Percentiles rank a stretch among this genome's conserved stretches.
Evolutionary conservation across 2,888 invertebrate genomes (phyloP).

Genomic region (Danaus chrysippus): DNA sequence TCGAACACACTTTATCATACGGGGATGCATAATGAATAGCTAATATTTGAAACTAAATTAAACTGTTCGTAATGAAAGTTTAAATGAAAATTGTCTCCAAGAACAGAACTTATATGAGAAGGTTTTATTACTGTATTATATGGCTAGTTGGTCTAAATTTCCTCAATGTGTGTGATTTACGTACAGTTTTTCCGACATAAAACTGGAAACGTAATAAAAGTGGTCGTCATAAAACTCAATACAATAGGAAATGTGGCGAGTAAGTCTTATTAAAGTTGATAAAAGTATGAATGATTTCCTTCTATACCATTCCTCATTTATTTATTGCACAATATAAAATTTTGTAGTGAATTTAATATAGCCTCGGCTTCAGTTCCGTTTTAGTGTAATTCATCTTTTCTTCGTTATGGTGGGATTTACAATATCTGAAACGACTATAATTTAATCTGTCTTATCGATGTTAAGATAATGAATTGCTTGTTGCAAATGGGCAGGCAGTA

Average conservation of each 20-base stretch:
- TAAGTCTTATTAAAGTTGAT: constrained; percentile 13
- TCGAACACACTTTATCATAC: constrained; percentile 30
- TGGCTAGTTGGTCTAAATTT: background rate
- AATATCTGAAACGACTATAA: too few relatives aligned
- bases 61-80: background rate
- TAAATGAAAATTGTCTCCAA: background rate
- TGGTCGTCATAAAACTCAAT: constrained; percentile 16
- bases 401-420: too few relatives aligned
- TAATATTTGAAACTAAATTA: background rate
- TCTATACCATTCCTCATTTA: background rate
- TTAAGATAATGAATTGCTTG: too few relatives aligned
- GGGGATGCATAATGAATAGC: background rate
- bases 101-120: background rate
- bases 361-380: too few relatives aligned
- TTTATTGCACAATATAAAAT: background rate
- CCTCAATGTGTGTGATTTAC: constrained; percentile 6
- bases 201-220: constrained; percentile 18
- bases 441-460: too few relatives aligned
- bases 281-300: constrained; percentile 4
- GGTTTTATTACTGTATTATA: constrained; percentile 5
- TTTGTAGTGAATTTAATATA: too few relatives aligned
- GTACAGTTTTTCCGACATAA: constrained; percentile 6
- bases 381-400: too few relatives aligned
- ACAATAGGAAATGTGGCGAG: constrained; percentile 17
- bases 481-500: too few relatives aligned